These are phyloP conservation scores for Papilio glaucus DNA, from an alignment of 1,140 invertebrate genomes.

Conservation along the genomic window DNA sequence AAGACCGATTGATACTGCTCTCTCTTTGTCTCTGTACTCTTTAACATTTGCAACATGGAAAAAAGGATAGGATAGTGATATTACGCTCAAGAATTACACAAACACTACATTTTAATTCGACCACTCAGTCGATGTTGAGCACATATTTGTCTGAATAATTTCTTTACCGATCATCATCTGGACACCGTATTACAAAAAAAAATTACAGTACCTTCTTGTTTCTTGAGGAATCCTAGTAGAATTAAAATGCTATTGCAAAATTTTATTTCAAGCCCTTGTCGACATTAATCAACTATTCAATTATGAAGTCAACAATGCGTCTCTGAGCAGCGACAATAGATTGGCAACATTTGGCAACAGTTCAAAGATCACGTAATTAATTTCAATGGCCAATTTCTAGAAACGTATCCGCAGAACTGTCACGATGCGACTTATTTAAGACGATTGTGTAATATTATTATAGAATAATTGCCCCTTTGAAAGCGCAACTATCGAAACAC, in stretches of 20 bases:
- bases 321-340: slow-evolving; percentile 52
- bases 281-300: slow-evolving; percentile 52
- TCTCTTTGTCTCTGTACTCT: no score
- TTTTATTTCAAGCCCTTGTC: slow-evolving; percentile 25
- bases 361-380: slow-evolving; percentile 79
- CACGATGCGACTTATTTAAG: slow-evolving; percentile 74
- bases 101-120: no score
- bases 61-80: no score
- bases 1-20: no score
- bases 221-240: background rate
- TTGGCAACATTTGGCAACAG: slow-evolving; percentile 71
- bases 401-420: slow-evolving; percentile 63
- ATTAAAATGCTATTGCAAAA: background rate
- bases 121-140: no score
- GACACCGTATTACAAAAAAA: background rate
- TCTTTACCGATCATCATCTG: background rate
- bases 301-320: slow-evolving; percentile 40
- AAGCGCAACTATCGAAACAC: slow-evolving; percentile 56
- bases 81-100: no score
- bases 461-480: slow-evolving; percentile 71
- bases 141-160: no score
- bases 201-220: background rate
- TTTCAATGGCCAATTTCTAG: slow-evolving; percentile 70
- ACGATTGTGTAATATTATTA: slow-evolving; percentile 66
- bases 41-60: no score